Evolutionary conservation across 2,888 invertebrate genomes (phyloP).

Genomic region (Malthinus flaveolus): DNA sequence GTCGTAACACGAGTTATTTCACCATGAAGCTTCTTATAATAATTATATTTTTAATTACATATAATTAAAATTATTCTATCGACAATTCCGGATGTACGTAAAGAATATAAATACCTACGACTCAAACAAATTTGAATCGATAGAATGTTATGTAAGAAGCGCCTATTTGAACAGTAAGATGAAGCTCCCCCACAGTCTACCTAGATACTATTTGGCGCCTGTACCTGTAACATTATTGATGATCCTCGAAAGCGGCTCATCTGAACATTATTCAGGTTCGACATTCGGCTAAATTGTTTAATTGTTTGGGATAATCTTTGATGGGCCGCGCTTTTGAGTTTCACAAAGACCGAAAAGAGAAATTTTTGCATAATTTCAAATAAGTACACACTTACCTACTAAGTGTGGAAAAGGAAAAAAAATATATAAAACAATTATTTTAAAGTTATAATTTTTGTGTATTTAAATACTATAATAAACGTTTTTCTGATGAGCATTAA

Average conservation of each 20-base stretch:
- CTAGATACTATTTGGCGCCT: neutral
- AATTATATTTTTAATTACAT: slow-evolving; percentile 2
- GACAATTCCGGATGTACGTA: slow-evolving; percentile 4
- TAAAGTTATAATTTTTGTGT: neutral
- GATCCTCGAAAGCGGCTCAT: slow-evolving; percentile 5
- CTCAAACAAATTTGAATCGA: neutral
- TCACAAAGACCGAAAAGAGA: too few relatives aligned
- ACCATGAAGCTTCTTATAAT: slow-evolving; percentile 4
- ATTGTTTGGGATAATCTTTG: slow-evolving; percentile 5
- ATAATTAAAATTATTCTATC: slow-evolving; percentile 1
- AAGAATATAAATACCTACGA: neutral
- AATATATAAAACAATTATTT: too few relatives aligned
- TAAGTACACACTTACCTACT: too few relatives aligned
- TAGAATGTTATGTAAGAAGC: neutral
- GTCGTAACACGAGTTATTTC: neutral
- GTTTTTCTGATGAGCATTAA: slow-evolving; percentile 3
- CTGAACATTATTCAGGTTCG: slow-evolving; percentile 3
- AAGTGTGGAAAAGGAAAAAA: too few relatives aligned
- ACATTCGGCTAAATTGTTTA: slow-evolving; percentile 5
- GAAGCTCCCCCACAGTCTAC: neutral
- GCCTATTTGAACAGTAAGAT: neutral
- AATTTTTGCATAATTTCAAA: too few relatives aligned
- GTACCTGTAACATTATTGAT: slow-evolving; percentile 7
- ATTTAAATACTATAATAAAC: slow-evolving; percentile 1
- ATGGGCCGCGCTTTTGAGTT: neutral